Conservation (phyloP, 2,888 invertebrate species). For the Drosophila flavopinicola region DNA sequence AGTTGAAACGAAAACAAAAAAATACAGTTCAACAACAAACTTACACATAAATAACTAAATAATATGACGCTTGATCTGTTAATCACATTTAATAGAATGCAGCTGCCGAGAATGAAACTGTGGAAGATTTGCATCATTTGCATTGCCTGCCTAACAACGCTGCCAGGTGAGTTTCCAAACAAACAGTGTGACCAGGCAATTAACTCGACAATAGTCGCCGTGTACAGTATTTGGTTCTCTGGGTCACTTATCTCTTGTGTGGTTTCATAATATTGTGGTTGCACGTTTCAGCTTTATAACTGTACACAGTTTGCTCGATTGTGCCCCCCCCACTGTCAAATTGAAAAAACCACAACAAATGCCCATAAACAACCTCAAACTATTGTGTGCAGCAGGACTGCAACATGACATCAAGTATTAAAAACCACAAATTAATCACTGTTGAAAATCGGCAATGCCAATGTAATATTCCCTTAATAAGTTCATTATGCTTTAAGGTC, state of each 20-base stretch:
- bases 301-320: background rate
- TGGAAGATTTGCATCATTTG: slow-evolving; percentile 41
- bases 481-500: background rate
- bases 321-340: slow-evolving; percentile 1
- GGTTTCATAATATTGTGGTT: slow-evolving; percentile 54
- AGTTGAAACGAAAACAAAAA: background rate
- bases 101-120: slow-evolving; percentile 40
- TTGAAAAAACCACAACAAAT: slow-evolving; percentile 33
- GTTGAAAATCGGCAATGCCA: slow-evolving; percentile 1
- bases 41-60: slow-evolving; percentile 25
- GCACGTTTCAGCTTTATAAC: slow-evolving; percentile 1
- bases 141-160: slow-evolving; percentile 48
- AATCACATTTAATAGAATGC: slow-evolving; percentile 41
- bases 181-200: slow-evolving; percentile 17
- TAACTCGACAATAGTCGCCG: background rate
- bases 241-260: slow-evolving; percentile 28
- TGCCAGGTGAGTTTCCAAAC: slow-evolving; percentile 70
- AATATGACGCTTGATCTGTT: slow-evolving; percentile 24
- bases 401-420: slow-evolving; percentile 9
- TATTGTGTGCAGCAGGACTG: slow-evolving; percentile 3
- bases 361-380: slow-evolving; percentile 33
- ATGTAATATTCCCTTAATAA: background rate
- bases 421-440: slow-evolving; percentile 38
- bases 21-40: slow-evolving; percentile 10
- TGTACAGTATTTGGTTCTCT: slow-evolving; percentile 1